Evolutionary conservation across 1,140 invertebrate species (phyloP), one percentile per base, ranked within the genome.

Genomic region (Zelostemma sp.): DNA sequence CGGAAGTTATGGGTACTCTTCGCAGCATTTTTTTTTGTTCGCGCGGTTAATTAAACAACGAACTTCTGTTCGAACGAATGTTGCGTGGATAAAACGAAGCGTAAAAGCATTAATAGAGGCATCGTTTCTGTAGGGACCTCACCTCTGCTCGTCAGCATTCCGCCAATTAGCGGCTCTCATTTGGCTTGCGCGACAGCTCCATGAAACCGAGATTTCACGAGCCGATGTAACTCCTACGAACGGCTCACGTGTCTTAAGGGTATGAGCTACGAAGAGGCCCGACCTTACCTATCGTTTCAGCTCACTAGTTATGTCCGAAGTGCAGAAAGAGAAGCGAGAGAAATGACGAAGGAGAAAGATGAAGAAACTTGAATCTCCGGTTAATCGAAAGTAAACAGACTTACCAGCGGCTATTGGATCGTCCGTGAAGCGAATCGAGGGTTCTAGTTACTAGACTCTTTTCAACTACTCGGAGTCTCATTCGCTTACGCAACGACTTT

Each of bases 101-200:
- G 9, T 38, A 38, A n/a, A 3, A 38, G 12, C 12, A 5, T 38
- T 38, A 38, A 38, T 38, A n/a, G 35, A 38, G 35, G 35, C 35
- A 38, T 38, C 35, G 12, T 38, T 14, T 38, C 12, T 38, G 35
- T 14, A 11, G 11, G 35, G 12, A 38, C 35, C 35, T 38, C 12
- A 17, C 19, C 21, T 51, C 63, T 28, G 51, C 38, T 46, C 50
- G 25, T 55, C 35, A 38, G 51, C 65, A 49, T 65, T 40, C 66
- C 69, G 53, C 73, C 68, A 78, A 79, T 80, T 79, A 76, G 56
- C 53, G 65, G 55, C 51, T 74, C 72, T 80, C 60, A 79, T 81
- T 79, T 69, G 71, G 65, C 68, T 53, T 59, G 69, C 47, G 48
- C 56, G 67, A 76, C 58, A 70, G 74, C 47, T 59, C 70, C 69